Base-by-base conservation (phyloP, 2,888 invertebrate species). In the Muschampia staudingeri region DNA sequence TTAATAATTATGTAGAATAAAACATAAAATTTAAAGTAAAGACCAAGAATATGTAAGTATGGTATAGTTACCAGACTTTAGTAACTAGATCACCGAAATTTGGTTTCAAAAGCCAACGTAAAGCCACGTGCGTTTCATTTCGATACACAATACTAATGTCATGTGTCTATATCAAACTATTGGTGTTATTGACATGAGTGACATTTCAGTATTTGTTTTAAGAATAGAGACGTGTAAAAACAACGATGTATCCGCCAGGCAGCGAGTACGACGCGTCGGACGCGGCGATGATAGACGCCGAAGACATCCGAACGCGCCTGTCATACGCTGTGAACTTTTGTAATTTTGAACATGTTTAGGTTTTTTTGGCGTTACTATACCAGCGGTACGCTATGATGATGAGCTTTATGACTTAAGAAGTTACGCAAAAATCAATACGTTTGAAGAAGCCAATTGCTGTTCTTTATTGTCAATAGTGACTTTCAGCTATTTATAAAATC, bases 201-300 rank as follows among this genome's bases (percentile, higher is more conserved):
- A 80, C 79, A 80, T 34, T 25, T 78, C 42, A 40, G 61, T 78
- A 56, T 79, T 79, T 73, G 79, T 67, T 73, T 78, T 71, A 67
- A 75, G 79, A 79, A 65, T 25, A 73, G 70, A 25, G 52, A 73
- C 73, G 79, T 80, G 79, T 79, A 67, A 71, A 78, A 82, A 76
- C 75, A 70, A 6, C 44, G 76, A 70, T 78, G 88, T 91, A 92
- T 93, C 93, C 94, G 94, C 91, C 91, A 90, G 88, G 86, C 86
- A 37, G 44, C 0, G 8, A 7, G 61, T 1, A 14, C 14, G 16
- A 37, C 34, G 40, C 37, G 12, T 88, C 90, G 91, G 92, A 91
- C 92, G 89, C 84, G 79, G 85, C 88, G 95, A 89, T 89, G 95
- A 95, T 81, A 88, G 96, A 95, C 87, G 90, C 90, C 91, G 88